Evolutionary conservation across 2,113 vertebrate species (phyloP), one percentile per base, ranked within the genome.

Genomic region (Bujurquina vittata): DNA sequence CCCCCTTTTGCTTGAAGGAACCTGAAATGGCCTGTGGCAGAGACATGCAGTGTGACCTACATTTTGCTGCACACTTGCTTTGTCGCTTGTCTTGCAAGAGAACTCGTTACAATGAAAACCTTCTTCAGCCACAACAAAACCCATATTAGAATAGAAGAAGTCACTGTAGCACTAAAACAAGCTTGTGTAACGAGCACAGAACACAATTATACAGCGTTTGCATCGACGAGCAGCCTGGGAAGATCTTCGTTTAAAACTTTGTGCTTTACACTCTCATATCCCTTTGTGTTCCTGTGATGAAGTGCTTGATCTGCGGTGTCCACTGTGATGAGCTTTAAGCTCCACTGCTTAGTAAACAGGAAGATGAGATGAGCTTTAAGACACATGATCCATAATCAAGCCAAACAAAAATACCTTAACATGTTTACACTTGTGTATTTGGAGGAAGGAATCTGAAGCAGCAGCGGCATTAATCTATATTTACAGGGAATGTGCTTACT

Each of bases 21-120:
- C 15, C 6, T 88, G 43, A 73, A 92, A 86, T 76, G 57, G 31
- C 80, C 84, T 46, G 7, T 46, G n/a, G 72, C 60, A 82, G 35
- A 80, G 52, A 60, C 57, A 52, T 31, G 2, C 65, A 52, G 65
- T 72, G 57, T 83, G 77, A 77, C 79, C 77, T 26, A 43, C 29
- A 86, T 84, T 86, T 81, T 60, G 12, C 88, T 65, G 58, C 26
- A 31, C 15, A 31, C 58, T 31, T 60, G 29, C 58, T 60, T 60
- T 60, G 52, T 52, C 17, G 31, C 65, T 72, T 52, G 46, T 31
- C 31, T 6, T 72, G 43, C 10, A n/a, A 29, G 62, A 62, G 40
- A 80, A 56, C 17, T 67, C 65, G 37, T 67, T 37, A 61, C 20
- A n/a, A 11, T 63, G 15, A 18, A 23, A 20, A 26, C 15, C 43